phyloP scores from a whole-genome alignment of 2,113 vertebrate species.

The Fulica atra region DNA sequence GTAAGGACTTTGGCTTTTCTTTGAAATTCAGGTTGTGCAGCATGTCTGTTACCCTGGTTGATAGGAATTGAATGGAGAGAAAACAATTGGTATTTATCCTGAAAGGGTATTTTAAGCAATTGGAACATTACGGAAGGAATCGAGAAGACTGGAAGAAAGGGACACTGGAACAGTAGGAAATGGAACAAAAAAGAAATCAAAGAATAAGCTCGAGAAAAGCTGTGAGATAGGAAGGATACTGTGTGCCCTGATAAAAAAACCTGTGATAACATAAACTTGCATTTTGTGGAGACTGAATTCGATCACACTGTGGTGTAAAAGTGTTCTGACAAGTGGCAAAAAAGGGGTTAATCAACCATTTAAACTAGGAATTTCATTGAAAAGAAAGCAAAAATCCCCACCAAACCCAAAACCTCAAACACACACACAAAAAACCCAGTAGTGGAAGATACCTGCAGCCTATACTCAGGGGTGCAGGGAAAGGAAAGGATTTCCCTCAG shows the following conservation, averaged over 20 bases:
- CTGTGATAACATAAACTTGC: not conserved
- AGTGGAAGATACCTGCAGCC: not conserved
- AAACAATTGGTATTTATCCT: not conserved
- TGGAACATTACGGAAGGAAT: not conserved
- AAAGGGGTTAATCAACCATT: not conserved
- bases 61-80: not conserved
- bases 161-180: not conserved
- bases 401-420: too few relatives aligned
- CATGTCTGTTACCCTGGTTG: not conserved
- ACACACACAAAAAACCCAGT: fast-evolving
- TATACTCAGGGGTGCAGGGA: not conserved
- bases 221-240: not conserved
- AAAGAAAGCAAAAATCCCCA: not conserved
- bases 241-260: not conserved
- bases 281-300: not conserved
- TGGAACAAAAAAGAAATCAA: not conserved
- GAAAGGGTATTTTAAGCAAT: not conserved
- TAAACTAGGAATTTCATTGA: not conserved
- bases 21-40: not conserved
- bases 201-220: not conserved
- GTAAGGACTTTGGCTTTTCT: not conserved
- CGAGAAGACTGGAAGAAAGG: not conserved
- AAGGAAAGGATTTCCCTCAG: not conserved
- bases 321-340: not conserved
- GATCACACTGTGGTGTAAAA: not conserved